These are phyloP conservation scores for Bunonema sp. DNA, from an alignment of 2,888 invertebrate species.

Conservation along the genomic window DNA sequence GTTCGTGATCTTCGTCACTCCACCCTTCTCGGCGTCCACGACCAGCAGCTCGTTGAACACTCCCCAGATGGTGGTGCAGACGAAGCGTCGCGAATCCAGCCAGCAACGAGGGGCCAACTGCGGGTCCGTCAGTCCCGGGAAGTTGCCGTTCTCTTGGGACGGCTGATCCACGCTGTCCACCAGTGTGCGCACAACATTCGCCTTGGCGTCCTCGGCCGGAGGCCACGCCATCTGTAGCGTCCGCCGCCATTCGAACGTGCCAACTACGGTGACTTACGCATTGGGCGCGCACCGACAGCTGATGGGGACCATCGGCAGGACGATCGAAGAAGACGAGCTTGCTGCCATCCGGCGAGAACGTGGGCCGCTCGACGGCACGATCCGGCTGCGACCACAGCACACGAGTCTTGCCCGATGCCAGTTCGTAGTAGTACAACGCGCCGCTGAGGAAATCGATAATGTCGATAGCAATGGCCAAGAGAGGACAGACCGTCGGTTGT, in stretches of 20 bases:
- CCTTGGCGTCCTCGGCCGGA: slow-evolving; percentile 6
- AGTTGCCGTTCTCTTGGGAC: slow-evolving; percentile 6
- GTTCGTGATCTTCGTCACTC: slow-evolving; percentile 19
- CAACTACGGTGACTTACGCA: slow-evolving; percentile 5
- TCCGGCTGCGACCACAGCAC: too few species aligned
- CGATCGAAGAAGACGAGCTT: slow-evolving; percentile 16
- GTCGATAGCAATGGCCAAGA: background rate
- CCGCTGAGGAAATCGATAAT: slow-evolving; percentile 12
- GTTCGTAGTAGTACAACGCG: slow-evolving; percentile 25
- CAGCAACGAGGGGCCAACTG: slow-evolving; percentile 13
- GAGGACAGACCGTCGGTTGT: slow-evolving; percentile 17
- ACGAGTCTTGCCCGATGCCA: slow-evolving; percentile 17
- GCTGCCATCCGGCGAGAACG: slow-evolving; percentile 26
- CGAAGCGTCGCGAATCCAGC: slow-evolving; percentile 21
- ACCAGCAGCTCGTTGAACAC: slow-evolving; percentile 20
- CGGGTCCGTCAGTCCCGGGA: slow-evolving; percentile 11
- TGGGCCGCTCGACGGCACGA: slow-evolving; percentile 12
- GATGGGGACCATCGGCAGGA: slow-evolving; percentile 29
- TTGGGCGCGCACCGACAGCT: too few species aligned
- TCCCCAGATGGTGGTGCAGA: slow-evolving; percentile 24
- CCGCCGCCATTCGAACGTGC: slow-evolving; percentile 14
- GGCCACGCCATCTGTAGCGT: too few species aligned
- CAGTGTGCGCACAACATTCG: slow-evolving; percentile 14
- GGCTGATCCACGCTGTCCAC: slow-evolving; percentile 7
- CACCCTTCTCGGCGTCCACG: slow-evolving; percentile 13